Conservation (phyloP, 2,113 vertebrate species). For the Urocynchramus pylzowi region DNA sequence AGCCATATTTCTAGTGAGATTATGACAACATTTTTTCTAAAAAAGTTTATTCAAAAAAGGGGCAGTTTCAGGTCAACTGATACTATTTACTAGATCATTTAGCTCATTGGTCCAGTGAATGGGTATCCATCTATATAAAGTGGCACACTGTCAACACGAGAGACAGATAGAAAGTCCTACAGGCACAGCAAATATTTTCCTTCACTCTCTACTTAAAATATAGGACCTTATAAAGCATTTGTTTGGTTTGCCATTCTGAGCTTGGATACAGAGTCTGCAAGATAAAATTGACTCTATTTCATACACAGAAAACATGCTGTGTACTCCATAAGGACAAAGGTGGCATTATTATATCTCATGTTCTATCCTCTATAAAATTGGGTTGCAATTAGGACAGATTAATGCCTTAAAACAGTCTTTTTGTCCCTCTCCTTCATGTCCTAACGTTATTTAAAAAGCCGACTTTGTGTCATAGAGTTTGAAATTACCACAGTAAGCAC, state of each 20-base stretch:
- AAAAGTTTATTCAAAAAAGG: background rate
- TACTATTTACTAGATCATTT: background rate
- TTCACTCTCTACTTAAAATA: background rate
- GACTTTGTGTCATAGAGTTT: background rate
- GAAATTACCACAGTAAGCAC: background rate
- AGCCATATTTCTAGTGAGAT: background rate
- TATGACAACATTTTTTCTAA: background rate
- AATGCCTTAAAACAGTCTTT: background rate
- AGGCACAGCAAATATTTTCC: background rate
- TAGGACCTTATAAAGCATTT: background rate
- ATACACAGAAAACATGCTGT: background rate
- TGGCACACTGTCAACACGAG: background rate
- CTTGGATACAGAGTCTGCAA: background rate
- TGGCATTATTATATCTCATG: background rate
- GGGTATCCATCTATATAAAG: background rate
- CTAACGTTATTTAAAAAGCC: background rate
- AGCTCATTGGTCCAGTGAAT: background rate
- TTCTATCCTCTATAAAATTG: background rate
- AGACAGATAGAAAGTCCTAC: background rate
- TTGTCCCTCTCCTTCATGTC: no score
- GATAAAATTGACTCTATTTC: background rate
- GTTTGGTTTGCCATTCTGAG: background rate
- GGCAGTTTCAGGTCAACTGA: background rate
- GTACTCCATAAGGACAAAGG: background rate
- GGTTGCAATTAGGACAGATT: background rate